Conservation (phyloP, 2,797 vertebrate genomes). For the Xenops minutus region DNA sequence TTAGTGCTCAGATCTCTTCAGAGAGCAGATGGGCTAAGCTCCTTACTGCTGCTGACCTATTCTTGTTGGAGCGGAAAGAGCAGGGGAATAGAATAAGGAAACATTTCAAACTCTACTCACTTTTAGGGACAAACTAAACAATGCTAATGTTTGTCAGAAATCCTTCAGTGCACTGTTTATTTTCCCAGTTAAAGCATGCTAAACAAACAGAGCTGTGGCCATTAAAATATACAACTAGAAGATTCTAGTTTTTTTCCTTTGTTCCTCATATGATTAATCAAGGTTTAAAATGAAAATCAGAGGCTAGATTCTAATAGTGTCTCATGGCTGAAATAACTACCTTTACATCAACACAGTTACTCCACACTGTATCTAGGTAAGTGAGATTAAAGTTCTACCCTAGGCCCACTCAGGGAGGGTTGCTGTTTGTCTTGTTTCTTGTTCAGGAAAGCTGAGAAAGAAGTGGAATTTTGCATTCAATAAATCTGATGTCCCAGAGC, state of each 20-base stretch:
- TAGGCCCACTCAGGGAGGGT: fast-evolving
- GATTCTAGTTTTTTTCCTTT: background rate
- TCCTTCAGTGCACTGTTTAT: fast-evolving
- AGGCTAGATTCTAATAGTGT: background rate
- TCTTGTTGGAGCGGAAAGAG: background rate
- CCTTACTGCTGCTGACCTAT: background rate
- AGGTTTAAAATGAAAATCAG: background rate
- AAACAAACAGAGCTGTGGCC: background rate
- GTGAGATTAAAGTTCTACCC: background rate
- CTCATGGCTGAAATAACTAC: background rate
- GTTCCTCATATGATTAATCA: background rate
- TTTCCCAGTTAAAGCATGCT: background rate
- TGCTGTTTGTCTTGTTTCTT: background rate
- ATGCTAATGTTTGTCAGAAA: background rate
- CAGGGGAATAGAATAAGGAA: background rate
- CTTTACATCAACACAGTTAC: background rate
- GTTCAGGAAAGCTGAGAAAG: background rate
- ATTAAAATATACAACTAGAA: background rate
- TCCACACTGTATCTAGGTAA: background rate
- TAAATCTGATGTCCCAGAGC: background rate
- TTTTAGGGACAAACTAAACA: background rate
- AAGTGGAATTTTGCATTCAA: background rate
- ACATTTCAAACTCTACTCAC: fast-evolving
- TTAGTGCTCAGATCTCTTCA: background rate
- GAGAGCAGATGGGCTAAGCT: background rate